A percentile compares a stretch with the other conserved stretches of the same genome.
Evolutionary conservation across 2,797 vertebrate species (phyloP).

Genomic region (Enteromius fasciolatus): DNA sequence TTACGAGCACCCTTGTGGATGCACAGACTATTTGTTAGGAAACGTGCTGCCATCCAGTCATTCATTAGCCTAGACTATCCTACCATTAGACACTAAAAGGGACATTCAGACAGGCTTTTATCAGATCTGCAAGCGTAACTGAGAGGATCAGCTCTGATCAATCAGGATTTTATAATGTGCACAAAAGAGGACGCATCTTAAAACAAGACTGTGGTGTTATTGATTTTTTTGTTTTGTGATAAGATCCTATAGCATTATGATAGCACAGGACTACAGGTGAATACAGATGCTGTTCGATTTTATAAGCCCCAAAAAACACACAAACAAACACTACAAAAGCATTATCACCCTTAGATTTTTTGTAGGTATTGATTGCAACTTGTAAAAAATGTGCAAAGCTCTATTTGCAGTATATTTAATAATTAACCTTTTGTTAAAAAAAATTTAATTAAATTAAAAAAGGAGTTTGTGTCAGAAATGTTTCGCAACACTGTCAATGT

Average conservation of each 20-base stretch:
- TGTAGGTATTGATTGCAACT: not conserved
- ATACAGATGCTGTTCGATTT: conserved; percentile 13
- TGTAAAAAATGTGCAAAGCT: not conserved
- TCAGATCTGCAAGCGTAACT: not conserved
- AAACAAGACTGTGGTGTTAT: conserved; percentile 15
- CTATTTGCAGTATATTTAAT: not conserved
- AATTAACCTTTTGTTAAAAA: no score
- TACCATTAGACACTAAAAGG: conserved; percentile 4
- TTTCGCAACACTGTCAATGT: no score
- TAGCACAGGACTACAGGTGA: not conserved
- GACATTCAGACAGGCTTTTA: not conserved
- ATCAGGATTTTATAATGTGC: conserved; percentile 10
- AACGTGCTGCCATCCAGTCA: not conserved
- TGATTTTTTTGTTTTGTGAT: conserved; percentile 13
- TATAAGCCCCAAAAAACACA: not conserved
- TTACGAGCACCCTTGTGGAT: conserved; percentile 11
- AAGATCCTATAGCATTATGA: conserved; percentile 20
- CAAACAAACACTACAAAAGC: not conserved
- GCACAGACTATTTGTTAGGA: conserved; percentile 1
- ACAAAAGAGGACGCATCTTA: conserved; percentile 8
- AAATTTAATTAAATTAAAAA: not conserved
- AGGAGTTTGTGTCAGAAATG: not conserved
- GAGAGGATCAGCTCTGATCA: conserved; percentile 21
- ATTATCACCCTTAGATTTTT: not conserved
- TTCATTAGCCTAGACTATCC: not conserved